phyloP scores from a whole-genome alignment of 2,797 vertebrate species.

The Gallinago stenura region DNA sequence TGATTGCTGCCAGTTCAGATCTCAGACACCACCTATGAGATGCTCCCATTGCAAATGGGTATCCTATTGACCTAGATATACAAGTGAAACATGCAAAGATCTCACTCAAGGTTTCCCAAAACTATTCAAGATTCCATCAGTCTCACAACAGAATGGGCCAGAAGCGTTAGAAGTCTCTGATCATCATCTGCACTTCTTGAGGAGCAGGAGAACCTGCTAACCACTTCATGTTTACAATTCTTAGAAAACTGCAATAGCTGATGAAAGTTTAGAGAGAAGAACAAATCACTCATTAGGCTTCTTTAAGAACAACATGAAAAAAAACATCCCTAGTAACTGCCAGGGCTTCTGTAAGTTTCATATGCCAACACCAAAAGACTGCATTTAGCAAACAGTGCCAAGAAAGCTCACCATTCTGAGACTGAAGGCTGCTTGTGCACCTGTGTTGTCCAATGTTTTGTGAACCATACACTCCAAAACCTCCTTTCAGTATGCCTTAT shows the following conservation, averaged over 20 bases:
- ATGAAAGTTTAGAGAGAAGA: not conserved
- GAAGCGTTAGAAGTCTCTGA: not conserved
- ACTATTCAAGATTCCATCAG: not conserved
- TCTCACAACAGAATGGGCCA: not conserved
- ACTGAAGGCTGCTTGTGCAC: not conserved
- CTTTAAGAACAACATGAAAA: not conserved
- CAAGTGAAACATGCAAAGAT: not conserved
- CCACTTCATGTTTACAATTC: not conserved
- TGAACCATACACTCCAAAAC: not conserved
- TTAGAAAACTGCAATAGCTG: not conserved
- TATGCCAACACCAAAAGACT: not conserved
- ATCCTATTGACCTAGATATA: not conserved
- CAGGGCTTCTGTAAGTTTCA: not conserved
- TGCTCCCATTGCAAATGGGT: not conserved
- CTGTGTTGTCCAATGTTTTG: not conserved
- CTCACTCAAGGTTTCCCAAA: not conserved
- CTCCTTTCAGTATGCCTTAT: not conserved
- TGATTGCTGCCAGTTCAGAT: not conserved
- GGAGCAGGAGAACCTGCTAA: not conserved
- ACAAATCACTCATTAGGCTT: not conserved
- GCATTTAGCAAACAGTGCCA: not conserved
- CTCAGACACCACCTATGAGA: not conserved
- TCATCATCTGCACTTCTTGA: not conserved
- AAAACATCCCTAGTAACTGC: not conserved
- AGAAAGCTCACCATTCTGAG: not conserved